Conservation (phyloP, 2,888 invertebrate species). For the Ophion costatus region DNA sequence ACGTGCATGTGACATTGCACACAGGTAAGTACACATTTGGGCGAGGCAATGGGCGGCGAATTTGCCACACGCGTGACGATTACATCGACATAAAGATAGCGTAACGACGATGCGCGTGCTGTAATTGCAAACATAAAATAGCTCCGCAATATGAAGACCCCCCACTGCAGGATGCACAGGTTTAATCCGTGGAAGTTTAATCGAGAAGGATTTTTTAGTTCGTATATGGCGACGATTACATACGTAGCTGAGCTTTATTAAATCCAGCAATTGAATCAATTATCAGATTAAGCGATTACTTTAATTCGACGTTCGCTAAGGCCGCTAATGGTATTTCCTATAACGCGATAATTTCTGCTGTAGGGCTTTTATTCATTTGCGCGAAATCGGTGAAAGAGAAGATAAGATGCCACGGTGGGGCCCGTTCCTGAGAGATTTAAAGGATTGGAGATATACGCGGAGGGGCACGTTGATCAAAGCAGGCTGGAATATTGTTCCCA, state of each 20-base stretch:
- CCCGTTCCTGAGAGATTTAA: background rate
- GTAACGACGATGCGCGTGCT: slow-evolving; percentile 59
- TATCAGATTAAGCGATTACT: slow-evolving; percentile 49
- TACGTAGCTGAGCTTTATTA: slow-evolving; percentile 40
- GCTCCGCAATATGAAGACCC: slow-evolving; percentile 32
- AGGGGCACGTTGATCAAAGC: slow-evolving; percentile 3
- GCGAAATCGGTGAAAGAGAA: slow-evolving; percentile 20
- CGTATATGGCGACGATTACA: slow-evolving; percentile 3
- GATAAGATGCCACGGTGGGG: background rate
- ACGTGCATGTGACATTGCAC: background rate
- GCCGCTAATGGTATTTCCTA: background rate
- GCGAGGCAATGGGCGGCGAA: slow-evolving; percentile 54
- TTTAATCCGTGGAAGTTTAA: slow-evolving; percentile 39
- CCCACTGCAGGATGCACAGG: slow-evolving; percentile 20
- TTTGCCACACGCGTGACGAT: slow-evolving; percentile 63
- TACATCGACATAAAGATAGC: slow-evolving; percentile 67
- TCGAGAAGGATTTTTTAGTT: slow-evolving; percentile 22
- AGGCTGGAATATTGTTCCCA: slow-evolving; percentile 55
- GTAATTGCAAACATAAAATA: slow-evolving; percentile 64
- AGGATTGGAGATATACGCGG: background rate
- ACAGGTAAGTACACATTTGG: background rate
- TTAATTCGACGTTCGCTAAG: slow-evolving; percentile 9
- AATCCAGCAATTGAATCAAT: slow-evolving; percentile 46
- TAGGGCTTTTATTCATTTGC: slow-evolving; percentile 29
- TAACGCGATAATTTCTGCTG: slow-evolving; percentile 12